Evolutionary conservation across 2,888 invertebrate genomes (phyloP), one percentile per base, ranked within the genome.

Genomic region (Teleogryllus oceanicus): DNA sequence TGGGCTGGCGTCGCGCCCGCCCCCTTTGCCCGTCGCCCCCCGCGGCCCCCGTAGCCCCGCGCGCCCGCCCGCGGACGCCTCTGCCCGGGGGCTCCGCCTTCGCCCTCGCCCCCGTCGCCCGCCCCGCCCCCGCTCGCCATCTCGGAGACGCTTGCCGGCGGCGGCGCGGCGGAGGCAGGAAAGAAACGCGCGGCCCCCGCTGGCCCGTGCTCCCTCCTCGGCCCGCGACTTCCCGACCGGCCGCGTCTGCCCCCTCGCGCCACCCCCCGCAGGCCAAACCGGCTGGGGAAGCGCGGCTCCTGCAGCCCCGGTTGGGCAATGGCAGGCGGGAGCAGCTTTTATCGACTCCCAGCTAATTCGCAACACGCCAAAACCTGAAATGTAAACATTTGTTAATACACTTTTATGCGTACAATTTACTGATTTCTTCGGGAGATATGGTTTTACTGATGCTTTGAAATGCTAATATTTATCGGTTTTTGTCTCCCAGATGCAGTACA

Each of bases 101-200:
- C 13, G 62, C 62, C 62, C 62, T 4, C 62, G 13, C 13, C 62
- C 62, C 4, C 13, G 62, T 10, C 62, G 62, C n/a, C n/a, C 62
- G 16, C 62, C n/a, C 62, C n/a, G 62, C 62, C 62, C 62, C n/a
- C 62, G 16, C 62, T 62, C n/a, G 62, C 16, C 62, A n/a, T 62
- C 62, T 62, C 62, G 62, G 62, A 62, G 62, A 62, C 62, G 62
- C n/a, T 62, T n/a, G 13, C 16, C 62, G 62, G 13, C 16, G 62
- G 62, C 16, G 16, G n/a, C 37, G 37, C 62, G 62, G 62, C 62
- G 62, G 13, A 5, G 62, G 62, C 16, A 13, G n/a, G 62, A 62
- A 62, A 62, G 62, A 62, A 62, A 62, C 13, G 62, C n/a, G 62
- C 62, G 62, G 62, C 62, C n/a, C 62, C n/a, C 62, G 62, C 62